Evolutionary conservation across 2,888 invertebrate species (phyloP).

Genomic region (Thelaira solivaga): DNA sequence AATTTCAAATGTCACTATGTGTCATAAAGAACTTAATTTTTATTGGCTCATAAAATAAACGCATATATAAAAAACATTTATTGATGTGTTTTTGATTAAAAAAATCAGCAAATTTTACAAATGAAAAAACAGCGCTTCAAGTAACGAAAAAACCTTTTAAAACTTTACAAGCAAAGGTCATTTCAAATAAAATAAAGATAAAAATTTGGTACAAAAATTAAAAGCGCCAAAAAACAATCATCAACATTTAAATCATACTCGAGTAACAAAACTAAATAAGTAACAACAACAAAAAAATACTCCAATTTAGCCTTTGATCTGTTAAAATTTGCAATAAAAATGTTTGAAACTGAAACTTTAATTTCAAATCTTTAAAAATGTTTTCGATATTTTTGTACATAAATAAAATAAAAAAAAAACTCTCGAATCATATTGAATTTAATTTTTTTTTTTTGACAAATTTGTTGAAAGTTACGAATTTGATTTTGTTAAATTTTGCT

Average conservation of each 20-base stretch:
- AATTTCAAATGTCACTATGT: no score
- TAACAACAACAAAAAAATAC: slow-evolving; percentile 16
- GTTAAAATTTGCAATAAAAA: slow-evolving; percentile 45
- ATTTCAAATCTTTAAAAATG: slow-evolving; percentile 24
- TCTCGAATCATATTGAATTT: slow-evolving; percentile 9
- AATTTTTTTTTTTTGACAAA: slow-evolving; percentile 60
- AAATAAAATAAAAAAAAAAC: slow-evolving; percentile 1
- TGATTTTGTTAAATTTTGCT: slow-evolving; percentile 41
- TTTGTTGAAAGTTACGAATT: slow-evolving; percentile 60
- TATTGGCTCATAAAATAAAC: no score
- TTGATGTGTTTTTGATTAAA: no score
- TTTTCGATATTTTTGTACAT: slow-evolving; percentile 26
- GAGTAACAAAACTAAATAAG: no score
- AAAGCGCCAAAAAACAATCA: not conserved
- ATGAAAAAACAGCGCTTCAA: not conserved
- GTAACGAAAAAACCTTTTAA: not conserved
- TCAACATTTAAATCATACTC: slow-evolving; percentile 20
- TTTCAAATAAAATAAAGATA: slow-evolving; percentile 22
- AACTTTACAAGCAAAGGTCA: slow-evolving; percentile 42
- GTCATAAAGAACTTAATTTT: no score
- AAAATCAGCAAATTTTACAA: no score
- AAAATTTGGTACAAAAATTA: not conserved
- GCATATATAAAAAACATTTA: no score
- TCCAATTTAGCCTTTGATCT: slow-evolving; percentile 61
- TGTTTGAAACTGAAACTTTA: slow-evolving; percentile 10